These are phyloP conservation scores for Pseudococcus viburni DNA, from an alignment of 2,888 invertebrate genomes.

Conservation along the genomic window DNA sequence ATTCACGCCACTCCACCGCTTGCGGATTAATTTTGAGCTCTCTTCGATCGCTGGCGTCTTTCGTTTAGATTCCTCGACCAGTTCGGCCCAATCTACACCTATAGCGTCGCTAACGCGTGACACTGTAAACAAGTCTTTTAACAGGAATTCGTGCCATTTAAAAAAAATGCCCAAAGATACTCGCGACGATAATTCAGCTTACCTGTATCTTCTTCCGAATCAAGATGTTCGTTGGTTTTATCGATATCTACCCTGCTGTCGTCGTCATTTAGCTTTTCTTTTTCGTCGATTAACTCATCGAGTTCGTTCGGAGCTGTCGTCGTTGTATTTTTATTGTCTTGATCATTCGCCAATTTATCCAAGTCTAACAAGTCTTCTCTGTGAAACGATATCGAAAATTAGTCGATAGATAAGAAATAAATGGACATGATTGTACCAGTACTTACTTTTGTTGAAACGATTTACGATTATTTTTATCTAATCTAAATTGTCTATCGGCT, in stretches of 20 bases:
- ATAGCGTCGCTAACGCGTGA: slow-evolving; percentile 64
- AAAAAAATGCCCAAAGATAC: background rate
- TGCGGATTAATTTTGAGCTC: slow-evolving; percentile 24
- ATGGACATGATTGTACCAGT: background rate
- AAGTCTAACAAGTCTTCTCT: slow-evolving; percentile 30
- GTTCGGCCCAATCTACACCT: slow-evolving; percentile 64
- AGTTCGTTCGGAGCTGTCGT: slow-evolving; percentile 23
- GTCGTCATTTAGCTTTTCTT: slow-evolving; percentile 16
- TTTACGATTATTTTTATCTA: slow-evolving; percentile 49
- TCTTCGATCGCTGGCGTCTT: slow-evolving; percentile 3
- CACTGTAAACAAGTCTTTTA: slow-evolving; percentile 66
- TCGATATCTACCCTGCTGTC: slow-evolving; percentile 59
- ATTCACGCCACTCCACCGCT: slow-evolving; percentile 45
- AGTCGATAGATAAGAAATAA: background rate
- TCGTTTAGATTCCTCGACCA: slow-evolving; percentile 60
- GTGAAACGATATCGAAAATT: background rate
- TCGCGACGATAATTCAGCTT: background rate
- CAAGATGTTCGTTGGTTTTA: slow-evolving; percentile 41
- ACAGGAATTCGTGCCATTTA: slow-evolving; percentile 58
- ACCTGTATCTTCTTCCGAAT: slow-evolving; percentile 65
- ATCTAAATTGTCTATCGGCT: slow-evolving; percentile 20
- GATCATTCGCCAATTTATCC: background rate
- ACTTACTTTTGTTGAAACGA: slow-evolving; percentile 40
- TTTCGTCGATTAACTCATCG: slow-evolving; percentile 28
- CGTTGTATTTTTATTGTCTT: background rate